Conservation (phyloP, 1,140 invertebrate genomes). For the Drosophila tropicalis region DNA sequence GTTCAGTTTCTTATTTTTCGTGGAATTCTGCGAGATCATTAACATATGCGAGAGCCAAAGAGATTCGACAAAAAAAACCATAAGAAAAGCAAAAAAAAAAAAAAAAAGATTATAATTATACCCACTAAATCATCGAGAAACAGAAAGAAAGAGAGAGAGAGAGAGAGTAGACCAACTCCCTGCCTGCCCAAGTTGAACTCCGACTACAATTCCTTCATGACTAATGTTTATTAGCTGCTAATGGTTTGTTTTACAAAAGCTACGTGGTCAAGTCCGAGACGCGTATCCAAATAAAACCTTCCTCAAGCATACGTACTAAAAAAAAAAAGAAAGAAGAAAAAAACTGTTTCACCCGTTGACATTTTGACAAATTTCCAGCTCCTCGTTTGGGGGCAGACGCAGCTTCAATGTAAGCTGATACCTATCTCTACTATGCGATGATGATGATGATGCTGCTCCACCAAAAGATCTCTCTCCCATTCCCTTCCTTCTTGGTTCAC, state of each 20-base stretch:
- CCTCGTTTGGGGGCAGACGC: constrained; percentile 32
- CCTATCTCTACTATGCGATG: constrained; percentile 71
- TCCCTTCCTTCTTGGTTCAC: constrained; percentile 62
- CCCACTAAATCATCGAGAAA: constrained; percentile 76
- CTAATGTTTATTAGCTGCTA: constrained; percentile 83
- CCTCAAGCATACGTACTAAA: constrained; percentile 5
- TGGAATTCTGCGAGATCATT: constrained; percentile 76
- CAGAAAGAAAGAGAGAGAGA: neutral
- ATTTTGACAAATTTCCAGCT: constrained; percentile 82
- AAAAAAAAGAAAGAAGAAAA: no score
- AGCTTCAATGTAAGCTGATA: constrained; percentile 74
- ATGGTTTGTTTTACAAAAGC: constrained; percentile 83
- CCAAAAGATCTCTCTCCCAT: constrained; percentile 8
- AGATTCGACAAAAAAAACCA: constrained; percentile 53
- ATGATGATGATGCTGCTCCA: constrained; percentile 26
- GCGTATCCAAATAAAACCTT: constrained; percentile 13
- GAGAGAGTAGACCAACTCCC: constrained; percentile 16
- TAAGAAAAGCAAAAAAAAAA: neutral
- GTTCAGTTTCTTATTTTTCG: constrained; percentile 51
- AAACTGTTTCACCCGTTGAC: constrained; percentile 83
- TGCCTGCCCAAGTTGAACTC: constrained; percentile 21
- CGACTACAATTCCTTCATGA: constrained; percentile 67
- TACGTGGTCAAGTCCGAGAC: constrained; percentile 53
- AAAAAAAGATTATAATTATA: constrained; percentile 59
- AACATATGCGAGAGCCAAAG: constrained; percentile 70